These are phyloP conservation scores for Carassius carassius DNA, from an alignment of 2,113 vertebrate species.

Conservation along the genomic window DNA sequence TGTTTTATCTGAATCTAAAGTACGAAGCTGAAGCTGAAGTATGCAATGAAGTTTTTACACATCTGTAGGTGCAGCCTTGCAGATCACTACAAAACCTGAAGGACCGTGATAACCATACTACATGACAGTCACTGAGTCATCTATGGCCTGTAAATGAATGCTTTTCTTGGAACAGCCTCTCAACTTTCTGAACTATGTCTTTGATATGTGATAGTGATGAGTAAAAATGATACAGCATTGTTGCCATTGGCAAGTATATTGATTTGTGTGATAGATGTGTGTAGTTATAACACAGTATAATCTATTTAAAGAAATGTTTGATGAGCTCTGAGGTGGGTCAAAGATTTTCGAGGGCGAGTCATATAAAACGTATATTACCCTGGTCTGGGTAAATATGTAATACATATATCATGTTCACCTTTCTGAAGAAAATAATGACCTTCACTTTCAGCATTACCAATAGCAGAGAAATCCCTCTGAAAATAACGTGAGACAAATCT, in stretches of 20 bases:
- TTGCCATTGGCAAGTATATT: neutral
- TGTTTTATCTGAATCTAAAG: neutral
- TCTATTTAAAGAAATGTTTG: neutral
- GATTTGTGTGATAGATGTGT: neutral
- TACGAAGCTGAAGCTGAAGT: neutral
- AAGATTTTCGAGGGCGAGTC: no score
- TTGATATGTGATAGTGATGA: slow-evolving; percentile 26
- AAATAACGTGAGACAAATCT: neutral
- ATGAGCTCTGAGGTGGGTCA: no score
- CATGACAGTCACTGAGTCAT: slow-evolving; percentile 4
- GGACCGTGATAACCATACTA: neutral
- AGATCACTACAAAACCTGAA: neutral
- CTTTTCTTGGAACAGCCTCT: slow-evolving; percentile 39
- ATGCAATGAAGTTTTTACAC: no score
- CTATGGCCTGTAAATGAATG: neutral
- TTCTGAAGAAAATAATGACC: neutral
- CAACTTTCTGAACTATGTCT: slow-evolving; percentile 6
- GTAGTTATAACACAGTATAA: neutral
- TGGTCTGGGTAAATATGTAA: no score
- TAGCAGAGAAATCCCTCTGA: neutral
- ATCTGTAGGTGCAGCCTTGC: neutral
- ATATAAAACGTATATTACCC: no score
- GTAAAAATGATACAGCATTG: neutral
- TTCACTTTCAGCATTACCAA: no score
- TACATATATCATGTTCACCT: neutral